These are phyloP conservation scores for Drosophila maculinotata DNA, from an alignment of 2,888 invertebrate genomes.

Conservation along the genomic window DNA sequence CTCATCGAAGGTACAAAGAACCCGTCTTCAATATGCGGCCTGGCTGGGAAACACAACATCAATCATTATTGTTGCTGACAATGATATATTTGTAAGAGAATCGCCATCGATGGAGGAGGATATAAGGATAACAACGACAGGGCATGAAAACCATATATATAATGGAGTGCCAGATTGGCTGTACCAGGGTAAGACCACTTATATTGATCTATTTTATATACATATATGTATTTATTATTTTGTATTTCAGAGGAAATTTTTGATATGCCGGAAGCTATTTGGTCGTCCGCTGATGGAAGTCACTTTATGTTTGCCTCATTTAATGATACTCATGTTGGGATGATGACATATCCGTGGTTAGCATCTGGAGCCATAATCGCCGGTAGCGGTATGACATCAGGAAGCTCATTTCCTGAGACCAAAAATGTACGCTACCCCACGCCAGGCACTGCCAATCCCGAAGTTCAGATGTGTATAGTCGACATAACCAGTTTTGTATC, in stretches of 20 bases:
- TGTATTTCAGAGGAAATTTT: slow-evolving; percentile 93
- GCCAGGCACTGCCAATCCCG: slow-evolving; percentile 94
- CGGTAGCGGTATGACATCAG: slow-evolving; percentile 86
- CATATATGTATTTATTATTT: slow-evolving; percentile 35
- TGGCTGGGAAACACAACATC: slow-evolving; percentile 93
- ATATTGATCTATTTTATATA: no score
- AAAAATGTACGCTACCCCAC: slow-evolving; percentile 94
- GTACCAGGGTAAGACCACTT: slow-evolving; percentile 97
- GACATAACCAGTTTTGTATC: slow-evolving; percentile 89
- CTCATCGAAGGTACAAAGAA: slow-evolving; percentile 88
- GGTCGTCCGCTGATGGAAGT: slow-evolving; percentile 93
- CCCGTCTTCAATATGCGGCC: slow-evolving; percentile 92
- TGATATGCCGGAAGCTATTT: slow-evolving; percentile 92
- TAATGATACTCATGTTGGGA: slow-evolving; percentile 92
- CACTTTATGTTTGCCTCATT: slow-evolving; percentile 94
- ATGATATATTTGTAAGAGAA: slow-evolving; percentile 94
- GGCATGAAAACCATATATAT: slow-evolving; percentile 92
- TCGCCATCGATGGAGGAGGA: slow-evolving; percentile 90
- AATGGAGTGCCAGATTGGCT: slow-evolving; percentile 98
- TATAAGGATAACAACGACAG: slow-evolving; percentile 90
- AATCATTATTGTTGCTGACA: slow-evolving; percentile 92
- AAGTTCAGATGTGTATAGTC: slow-evolving; percentile 92
- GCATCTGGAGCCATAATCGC: slow-evolving; percentile 89
- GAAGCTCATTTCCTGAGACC: slow-evolving; percentile 91
- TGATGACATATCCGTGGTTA: slow-evolving; percentile 93